Conservation (phyloP, 2,888 invertebrate genomes). For the Lomographa bimaculata region DNA sequence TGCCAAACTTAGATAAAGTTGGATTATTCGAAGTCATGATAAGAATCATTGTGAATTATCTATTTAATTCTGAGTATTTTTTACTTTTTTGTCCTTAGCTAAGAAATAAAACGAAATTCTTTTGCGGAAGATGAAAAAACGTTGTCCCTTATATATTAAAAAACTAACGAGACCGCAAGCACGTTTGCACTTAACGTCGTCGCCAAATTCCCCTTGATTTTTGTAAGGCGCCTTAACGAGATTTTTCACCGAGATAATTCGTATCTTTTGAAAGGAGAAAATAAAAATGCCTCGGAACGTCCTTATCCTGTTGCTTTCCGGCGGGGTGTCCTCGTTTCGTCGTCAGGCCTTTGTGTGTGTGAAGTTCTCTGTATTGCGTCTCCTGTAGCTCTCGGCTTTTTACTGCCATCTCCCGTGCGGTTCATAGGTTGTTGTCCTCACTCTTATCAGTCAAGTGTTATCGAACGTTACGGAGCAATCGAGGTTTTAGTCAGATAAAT, state of each 20-base stretch:
- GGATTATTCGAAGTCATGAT: no score
- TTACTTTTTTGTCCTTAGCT: no score
- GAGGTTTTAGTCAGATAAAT: conserved; percentile 8
- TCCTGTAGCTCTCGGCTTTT: background rate
- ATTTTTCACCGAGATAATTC: conserved; percentile 28
- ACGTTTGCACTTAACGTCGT: conserved; percentile 20
- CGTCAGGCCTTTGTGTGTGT: conserved; percentile 3
- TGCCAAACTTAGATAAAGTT: no score
- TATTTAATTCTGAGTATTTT: no score
- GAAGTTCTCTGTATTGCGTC: background rate
- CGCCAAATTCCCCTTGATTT: conserved; percentile 21
- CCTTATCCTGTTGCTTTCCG: conserved; percentile 28
- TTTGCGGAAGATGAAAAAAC: no score
- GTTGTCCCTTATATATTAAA: conserved; percentile 7
- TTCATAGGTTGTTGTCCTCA: conserved; percentile 19
- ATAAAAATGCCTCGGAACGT: conserved; percentile 23
- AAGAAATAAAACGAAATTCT: no score
- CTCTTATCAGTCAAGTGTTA: conserved; percentile 24
- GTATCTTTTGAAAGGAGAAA: conserved; percentile 23
- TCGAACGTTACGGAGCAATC: conserved; percentile 14
- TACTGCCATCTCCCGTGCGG: conserved; percentile 2
- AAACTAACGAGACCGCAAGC: conserved; percentile 22
- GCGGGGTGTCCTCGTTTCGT: conserved; percentile 14
- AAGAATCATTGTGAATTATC: no score
- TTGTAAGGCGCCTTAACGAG: conserved; percentile 19